Evolutionary conservation across 2,888 invertebrate genomes (phyloP).

Genomic region (Micropterix aruncella): DNA sequence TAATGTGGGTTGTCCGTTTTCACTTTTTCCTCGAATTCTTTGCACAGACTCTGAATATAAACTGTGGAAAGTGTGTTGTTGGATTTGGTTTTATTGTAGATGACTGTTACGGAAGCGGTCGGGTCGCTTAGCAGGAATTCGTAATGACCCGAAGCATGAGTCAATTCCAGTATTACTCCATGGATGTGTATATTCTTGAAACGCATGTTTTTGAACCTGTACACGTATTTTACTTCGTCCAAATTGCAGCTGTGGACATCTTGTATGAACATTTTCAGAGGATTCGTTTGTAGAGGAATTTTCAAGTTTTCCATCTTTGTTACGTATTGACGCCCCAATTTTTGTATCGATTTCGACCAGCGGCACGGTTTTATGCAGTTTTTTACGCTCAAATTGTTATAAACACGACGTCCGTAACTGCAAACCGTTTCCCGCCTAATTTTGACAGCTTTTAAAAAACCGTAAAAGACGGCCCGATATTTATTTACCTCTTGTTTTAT

Average conservation of each 20-base stretch:
- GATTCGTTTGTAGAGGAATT: conserved; percentile 4
- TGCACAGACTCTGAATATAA: neutral
- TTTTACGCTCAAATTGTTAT: too few relatives aligned
- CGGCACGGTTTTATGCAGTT: too few relatives aligned
- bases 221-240: conserved; percentile 2
- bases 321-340: too few relatives aligned
- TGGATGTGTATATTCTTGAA: conserved; percentile 6
- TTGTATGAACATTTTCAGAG: conserved; percentile 5
- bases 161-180: conserved; percentile 5
- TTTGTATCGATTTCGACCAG: too few relatives aligned
- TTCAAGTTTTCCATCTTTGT: too few relatives aligned
- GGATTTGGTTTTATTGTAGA: conserved; percentile 2
- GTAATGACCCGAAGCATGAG: neutral
- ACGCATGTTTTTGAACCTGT: conserved; percentile 4
- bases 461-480: too few relatives aligned
- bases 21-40: neutral
- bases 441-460: too few relatives aligned
- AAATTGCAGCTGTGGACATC: conserved; percentile 2
- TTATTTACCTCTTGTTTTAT: too few relatives aligned
- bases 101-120: conserved; percentile 3
- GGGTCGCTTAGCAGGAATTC: conserved; percentile 4
- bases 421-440: too few relatives aligned
- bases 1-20: neutral
- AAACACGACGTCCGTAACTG: too few relatives aligned
- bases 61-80: neutral